These are phyloP conservation scores for Drosophila subquinaria DNA, from an alignment of 2,888 invertebrate genomes.

Conservation along the genomic window DNA sequence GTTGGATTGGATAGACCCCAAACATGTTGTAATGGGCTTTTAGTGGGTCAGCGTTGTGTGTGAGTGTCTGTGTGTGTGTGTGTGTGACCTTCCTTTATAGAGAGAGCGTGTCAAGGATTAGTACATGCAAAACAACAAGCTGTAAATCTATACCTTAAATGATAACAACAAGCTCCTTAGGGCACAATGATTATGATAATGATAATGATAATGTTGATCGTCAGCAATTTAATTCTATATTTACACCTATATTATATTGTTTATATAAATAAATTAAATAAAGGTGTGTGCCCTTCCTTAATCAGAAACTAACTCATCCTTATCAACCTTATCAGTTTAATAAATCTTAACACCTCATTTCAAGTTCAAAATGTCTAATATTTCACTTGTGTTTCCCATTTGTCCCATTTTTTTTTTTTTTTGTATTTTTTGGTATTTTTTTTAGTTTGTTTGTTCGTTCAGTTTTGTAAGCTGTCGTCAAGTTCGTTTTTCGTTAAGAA, in stretches of 20 bases:
- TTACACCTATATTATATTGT: slow-evolving; percentile 5
- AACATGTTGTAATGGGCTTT: slow-evolving; percentile 23
- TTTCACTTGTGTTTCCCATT: slow-evolving; percentile 2
- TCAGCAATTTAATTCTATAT: slow-evolving; percentile 10
- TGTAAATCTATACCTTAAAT: slow-evolving; percentile 12
- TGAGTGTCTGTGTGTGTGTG: slow-evolving; percentile 13
- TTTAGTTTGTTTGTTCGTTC: background rate
- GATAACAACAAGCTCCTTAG: slow-evolving; percentile 20
- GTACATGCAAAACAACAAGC: slow-evolving; percentile 31
- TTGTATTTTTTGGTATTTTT: too few relatives aligned
- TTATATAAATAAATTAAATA: slow-evolving; percentile 8
- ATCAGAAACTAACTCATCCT: background rate
- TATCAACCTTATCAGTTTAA: background rate
- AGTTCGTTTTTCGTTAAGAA: background rate
- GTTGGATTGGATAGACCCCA: slow-evolving; percentile 24
- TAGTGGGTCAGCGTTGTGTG: slow-evolving; percentile 47
- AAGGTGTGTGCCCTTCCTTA: slow-evolving; percentile 1
- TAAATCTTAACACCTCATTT: slow-evolving; percentile 1
- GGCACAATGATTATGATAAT: background rate
- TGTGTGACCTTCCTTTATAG: slow-evolving; percentile 15
- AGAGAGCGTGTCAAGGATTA: slow-evolving; percentile 42
- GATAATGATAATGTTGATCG: background rate
- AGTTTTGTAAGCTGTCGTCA: background rate
- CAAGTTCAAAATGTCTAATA: slow-evolving; percentile 6
- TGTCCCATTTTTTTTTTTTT: too few relatives aligned